Percentiles rank a stretch among this genome's conserved stretches.
These are phyloP conservation scores for Anthophora plumipes DNA, from an alignment of 2,888 invertebrate species.

Conservation along the genomic window DNA sequence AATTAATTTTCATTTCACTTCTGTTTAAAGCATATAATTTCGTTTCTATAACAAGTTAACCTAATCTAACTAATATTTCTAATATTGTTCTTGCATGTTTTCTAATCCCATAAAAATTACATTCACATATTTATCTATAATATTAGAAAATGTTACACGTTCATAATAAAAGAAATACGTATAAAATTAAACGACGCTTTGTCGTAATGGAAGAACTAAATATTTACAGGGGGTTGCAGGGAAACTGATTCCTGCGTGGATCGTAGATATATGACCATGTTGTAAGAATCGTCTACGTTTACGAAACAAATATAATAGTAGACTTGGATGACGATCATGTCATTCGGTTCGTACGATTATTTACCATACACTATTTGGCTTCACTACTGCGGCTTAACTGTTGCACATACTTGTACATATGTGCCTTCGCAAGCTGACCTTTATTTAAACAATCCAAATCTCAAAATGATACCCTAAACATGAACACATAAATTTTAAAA, in stretches of 20 bases:
- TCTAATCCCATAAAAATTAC: too few species aligned
- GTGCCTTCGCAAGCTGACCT: not conserved
- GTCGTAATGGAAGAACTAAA: slow-evolving; percentile 1
- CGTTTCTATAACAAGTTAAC: too few species aligned
- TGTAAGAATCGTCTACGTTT: slow-evolving; percentile 42
- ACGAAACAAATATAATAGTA: slow-evolving; percentile 48
- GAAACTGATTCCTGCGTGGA: slow-evolving; percentile 20
- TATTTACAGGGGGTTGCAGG: slow-evolving; percentile 24
- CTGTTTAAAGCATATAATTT: too few species aligned
- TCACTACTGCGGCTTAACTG: slow-evolving; percentile 7
- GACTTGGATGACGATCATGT: slow-evolving; percentile 25
- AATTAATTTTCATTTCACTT: not conserved
- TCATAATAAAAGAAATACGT: not conserved
- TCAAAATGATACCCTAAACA: not conserved
- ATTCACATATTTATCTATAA: too few species aligned
- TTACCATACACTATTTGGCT: slow-evolving; percentile 23
- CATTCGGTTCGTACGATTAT: slow-evolving; percentile 35
- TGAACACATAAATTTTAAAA: too few species aligned
- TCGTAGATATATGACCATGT: slow-evolving; percentile 9
- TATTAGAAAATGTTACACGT: too few species aligned
- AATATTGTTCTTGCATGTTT: too few species aligned
- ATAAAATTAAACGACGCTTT: not conserved
- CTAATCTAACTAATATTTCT: too few species aligned
- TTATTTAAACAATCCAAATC: not conserved
- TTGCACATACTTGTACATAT: not conserved